Evolutionary conservation across 2,113 vertebrate genomes (phyloP).

Genomic region (Dolichotis patagonum): DNA sequence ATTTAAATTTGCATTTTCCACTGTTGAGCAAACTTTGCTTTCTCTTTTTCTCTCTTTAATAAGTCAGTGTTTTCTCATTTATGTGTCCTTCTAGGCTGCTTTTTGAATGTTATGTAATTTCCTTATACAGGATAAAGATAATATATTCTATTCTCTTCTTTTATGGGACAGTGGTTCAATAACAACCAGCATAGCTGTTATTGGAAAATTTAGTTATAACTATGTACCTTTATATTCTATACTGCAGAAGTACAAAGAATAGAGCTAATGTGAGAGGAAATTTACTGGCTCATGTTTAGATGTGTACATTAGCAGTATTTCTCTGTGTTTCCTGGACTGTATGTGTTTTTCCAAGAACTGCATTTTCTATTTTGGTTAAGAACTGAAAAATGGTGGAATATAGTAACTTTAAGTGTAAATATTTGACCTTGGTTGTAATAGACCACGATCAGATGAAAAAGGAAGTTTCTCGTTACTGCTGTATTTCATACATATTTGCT

Average conservation of each 20-base stretch:
- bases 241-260: not conserved
- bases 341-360: not conserved
- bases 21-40: not conserved
- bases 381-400: not conserved
- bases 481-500: not conserved
- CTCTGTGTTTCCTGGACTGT: not conserved
- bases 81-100: not conserved
- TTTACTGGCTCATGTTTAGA: not conserved
- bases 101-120: not conserved
- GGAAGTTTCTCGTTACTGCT: not conserved
- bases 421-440: not conserved
- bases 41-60: not conserved
- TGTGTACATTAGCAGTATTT: not conserved
- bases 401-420: not conserved
- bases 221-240: not conserved
- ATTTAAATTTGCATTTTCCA: not conserved
- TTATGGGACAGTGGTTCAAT: not conserved
- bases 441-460: not conserved
- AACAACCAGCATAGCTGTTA: not conserved
- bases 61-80: not conserved
- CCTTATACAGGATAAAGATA: not conserved
- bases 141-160: not conserved
- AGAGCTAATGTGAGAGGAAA: not conserved
- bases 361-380: not conserved
- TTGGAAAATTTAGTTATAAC: not conserved